Percentiles rank a stretch among this genome's conserved stretches.
phyloP scores from a whole-genome alignment of 2,888 invertebrate species.

The Mellilla xanthometata region DNA sequence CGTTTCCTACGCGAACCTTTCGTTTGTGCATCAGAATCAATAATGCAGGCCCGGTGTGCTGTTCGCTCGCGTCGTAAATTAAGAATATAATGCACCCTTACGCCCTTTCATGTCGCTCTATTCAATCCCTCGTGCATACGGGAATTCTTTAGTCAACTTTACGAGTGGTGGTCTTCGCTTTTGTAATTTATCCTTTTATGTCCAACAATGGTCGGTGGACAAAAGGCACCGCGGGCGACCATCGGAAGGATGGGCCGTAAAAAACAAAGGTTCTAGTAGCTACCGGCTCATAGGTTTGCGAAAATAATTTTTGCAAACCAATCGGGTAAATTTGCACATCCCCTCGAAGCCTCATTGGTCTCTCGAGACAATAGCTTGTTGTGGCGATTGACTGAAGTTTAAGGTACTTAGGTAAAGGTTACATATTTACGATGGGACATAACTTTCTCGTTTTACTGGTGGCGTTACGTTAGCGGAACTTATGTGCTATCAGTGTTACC shows the following conservation, averaged over 20 bases:
- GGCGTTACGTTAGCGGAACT: constrained; percentile 55
- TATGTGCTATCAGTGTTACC: constrained; percentile 71
- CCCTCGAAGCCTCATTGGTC: constrained; percentile 59
- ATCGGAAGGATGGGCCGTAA: constrained; percentile 54
- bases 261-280: constrained; percentile 55
- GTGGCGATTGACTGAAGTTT: constrained; percentile 24
- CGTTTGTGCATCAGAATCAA: constrained; percentile 63
- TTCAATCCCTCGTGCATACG: constrained; percentile 60
- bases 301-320: constrained; percentile 79
- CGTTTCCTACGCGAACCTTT: constrained; percentile 51
- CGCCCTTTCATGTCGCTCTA: constrained; percentile 67
- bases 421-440: constrained; percentile 55
- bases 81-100: constrained; percentile 74
- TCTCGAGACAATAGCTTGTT: constrained; percentile 59
- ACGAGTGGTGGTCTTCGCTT: constrained; percentile 70
- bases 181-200: constrained; percentile 75
- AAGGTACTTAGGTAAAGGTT: constrained; percentile 30
- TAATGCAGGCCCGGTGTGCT: constrained; percentile 63
- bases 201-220: constrained; percentile 67
- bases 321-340: constrained; percentile 60
- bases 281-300: constrained; percentile 64
- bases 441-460: constrained; percentile 45
- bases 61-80: constrained; percentile 65
- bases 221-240: constrained; percentile 61
- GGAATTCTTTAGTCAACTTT: constrained; percentile 72